phyloP scores from a whole-genome alignment of 1,140 invertebrate genomes.

The Pteromalus puparum region DNA sequence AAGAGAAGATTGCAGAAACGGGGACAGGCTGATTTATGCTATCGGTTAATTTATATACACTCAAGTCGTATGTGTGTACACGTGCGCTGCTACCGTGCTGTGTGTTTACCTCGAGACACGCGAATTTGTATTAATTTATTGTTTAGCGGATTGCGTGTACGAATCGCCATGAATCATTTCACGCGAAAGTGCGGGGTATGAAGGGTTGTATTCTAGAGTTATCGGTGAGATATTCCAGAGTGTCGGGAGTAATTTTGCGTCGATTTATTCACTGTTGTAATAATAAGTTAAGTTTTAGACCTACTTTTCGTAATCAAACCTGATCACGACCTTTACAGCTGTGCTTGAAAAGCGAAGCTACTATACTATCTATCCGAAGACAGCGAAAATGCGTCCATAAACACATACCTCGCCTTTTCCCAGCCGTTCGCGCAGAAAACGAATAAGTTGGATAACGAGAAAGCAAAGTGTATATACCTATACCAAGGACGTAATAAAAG shows the following conservation, averaged over 20 bases:
- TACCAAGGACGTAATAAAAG: background rate
- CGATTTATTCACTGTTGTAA: background rate
- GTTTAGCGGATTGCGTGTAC: background rate
- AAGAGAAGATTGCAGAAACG: background rate
- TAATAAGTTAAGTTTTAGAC: no score
- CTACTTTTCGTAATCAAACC: no score
- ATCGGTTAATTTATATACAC: slow-evolving; percentile 24
- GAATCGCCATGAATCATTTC: background rate
- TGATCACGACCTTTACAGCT: no score
- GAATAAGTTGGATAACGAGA: slow-evolving; percentile 36
- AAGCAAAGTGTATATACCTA: background rate
- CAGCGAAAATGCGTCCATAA: background rate
- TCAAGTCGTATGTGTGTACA: no score
- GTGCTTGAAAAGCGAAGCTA: no score
- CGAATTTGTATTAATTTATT: slow-evolving; percentile 5
- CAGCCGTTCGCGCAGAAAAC: background rate
- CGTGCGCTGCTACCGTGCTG: background rate
- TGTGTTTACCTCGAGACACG: background rate
- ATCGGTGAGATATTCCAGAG: background rate
- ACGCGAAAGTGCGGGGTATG: no score
- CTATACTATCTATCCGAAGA: no score
- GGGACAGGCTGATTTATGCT: slow-evolving; percentile 4
- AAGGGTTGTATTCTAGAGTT: no score
- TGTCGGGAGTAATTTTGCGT: background rate
- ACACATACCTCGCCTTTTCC: background rate